Percentiles rank a stretch among this genome's conserved stretches.
These are phyloP conservation scores for Drosophila kepulauana DNA, from an alignment of 1,140 invertebrate species.

Conservation along the genomic window DNA sequence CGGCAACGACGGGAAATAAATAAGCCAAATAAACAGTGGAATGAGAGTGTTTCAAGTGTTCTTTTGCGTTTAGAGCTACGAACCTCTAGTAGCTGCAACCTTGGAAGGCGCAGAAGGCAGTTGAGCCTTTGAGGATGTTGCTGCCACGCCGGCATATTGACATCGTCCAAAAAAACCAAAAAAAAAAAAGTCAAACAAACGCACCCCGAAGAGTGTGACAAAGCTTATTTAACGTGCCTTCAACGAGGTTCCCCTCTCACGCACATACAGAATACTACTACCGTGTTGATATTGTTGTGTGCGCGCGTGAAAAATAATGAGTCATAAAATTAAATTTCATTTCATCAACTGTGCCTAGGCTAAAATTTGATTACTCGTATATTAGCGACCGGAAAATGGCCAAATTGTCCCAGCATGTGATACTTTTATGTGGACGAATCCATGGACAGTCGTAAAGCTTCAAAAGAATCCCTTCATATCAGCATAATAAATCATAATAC, in stretches of 20 bases:
- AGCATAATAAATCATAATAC: too few relatives aligned
- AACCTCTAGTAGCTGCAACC: too few relatives aligned
- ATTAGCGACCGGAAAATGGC: conserved; percentile 1
- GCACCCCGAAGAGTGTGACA: conserved; percentile 55
- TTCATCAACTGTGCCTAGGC: conserved; percentile 25
- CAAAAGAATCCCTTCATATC: too few relatives aligned
- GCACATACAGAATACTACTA: neutral
- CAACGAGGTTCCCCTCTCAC: neutral
- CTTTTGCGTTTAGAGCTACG: neutral
- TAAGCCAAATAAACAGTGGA: conserved; percentile 72
- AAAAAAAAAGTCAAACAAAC: conserved; percentile 26
- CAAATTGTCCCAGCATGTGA: neutral
- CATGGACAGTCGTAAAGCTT: too few relatives aligned
- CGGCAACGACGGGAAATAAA: conserved; percentile 65
- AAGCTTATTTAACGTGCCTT: conserved; percentile 68
- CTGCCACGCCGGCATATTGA: conserved; percentile 27
- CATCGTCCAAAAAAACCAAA: conserved; percentile 30
- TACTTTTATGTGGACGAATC: conserved; percentile 1
- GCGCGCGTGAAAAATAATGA: conserved; percentile 68
- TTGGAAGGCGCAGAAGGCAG: neutral
- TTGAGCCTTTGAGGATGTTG: neutral
- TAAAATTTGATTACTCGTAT: conserved; percentile 36
- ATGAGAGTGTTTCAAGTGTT: neutral
- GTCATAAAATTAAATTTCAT: conserved; percentile 78
- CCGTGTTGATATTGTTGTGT: conserved; percentile 9